phyloP scores from a whole-genome alignment of 2,113 vertebrate genomes.

The Hypocryptadius cinnamomeus region DNA sequence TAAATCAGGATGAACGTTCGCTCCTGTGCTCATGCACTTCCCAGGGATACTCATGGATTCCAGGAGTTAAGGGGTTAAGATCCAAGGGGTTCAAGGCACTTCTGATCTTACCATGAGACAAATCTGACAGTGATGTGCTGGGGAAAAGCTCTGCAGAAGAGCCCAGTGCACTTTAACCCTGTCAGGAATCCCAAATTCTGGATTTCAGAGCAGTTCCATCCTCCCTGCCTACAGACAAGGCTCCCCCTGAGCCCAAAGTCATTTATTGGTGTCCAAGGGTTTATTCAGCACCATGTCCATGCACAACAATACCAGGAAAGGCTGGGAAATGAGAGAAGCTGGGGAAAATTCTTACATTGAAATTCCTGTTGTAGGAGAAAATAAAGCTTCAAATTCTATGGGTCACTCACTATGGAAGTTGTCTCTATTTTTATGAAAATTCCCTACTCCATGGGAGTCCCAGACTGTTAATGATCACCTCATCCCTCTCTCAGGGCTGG shows the following conservation, averaged over 20 bases:
- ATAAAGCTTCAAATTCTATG: neutral
- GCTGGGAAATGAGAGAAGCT: neutral
- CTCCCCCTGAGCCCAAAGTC: neutral
- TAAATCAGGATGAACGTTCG: neutral
- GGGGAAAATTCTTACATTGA: neutral
- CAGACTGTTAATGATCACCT: neutral
- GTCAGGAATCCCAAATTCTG: neutral
- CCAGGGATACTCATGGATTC: neutral
- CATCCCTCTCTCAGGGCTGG: neutral
- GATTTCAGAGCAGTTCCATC: neutral
- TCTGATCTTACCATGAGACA: fast-evolving
- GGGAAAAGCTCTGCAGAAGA: neutral
- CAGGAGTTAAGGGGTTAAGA: neutral
- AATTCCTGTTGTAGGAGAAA: neutral
- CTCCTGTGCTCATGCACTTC: neutral
- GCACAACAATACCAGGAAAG: neutral
- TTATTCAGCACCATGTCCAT: neutral
- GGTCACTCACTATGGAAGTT: neutral
- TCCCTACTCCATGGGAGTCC: neutral
- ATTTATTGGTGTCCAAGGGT: neutral
- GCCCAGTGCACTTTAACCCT: fast-evolving
- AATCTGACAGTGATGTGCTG: neutral
- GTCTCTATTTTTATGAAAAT: neutral
- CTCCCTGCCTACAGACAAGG: neutral
- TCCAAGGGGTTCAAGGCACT: neutral